Base-by-base conservation (phyloP, 30 jellyfish, hydroid and myxozoan species). In the Aurelia aurita region DNA sequence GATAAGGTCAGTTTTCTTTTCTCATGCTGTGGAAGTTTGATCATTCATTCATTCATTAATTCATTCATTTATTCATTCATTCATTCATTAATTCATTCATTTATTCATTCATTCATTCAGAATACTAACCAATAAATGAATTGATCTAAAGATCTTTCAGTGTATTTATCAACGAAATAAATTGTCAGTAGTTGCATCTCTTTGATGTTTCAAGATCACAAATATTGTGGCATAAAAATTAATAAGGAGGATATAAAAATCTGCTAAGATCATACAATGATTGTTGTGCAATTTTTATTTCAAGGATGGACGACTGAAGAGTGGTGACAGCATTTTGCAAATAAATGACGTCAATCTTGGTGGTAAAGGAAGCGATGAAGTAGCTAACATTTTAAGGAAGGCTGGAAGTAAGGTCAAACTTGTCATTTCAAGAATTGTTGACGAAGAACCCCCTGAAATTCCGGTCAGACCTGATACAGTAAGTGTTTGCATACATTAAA, bases 341-440 rank as follows among this genome's bases (percentile, higher is more conserved):
- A 93, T 93, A 35, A 93, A 93, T 75, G 98, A 93, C 27, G 95
- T 81, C 27, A 93, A 84, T 44, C 72, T 93, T 19, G 96, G 92
- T 16, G 98, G 98, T 20, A 82, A 82, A 62, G 97, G 98, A 39
- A 93, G 97, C 53, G 98, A 93, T 69, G 92, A 87, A 66, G 98
- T 93, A 2, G 98, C 98, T 25, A 68, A 60, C 47, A 93, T 93
- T 26, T 65, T 93, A 29, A 87, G 98, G 22, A 83, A 79, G 21
- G 94, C 98, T 74, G 98, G 97, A 15, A 88, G 78, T 54, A 75
- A 93, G 31, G 97, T 93, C 49, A 93, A 93, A 26, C 59, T 93
- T 72, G 98, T 93, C 64, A 93, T 93, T 12, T 88, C 98, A 60
- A 71, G 98, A 34, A 82, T 93, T 54, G 96, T 88, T n/a, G 96